Evolutionary conservation across 2,113 vertebrate genomes (phyloP).

Genomic region (Xiphias gladius): DNA sequence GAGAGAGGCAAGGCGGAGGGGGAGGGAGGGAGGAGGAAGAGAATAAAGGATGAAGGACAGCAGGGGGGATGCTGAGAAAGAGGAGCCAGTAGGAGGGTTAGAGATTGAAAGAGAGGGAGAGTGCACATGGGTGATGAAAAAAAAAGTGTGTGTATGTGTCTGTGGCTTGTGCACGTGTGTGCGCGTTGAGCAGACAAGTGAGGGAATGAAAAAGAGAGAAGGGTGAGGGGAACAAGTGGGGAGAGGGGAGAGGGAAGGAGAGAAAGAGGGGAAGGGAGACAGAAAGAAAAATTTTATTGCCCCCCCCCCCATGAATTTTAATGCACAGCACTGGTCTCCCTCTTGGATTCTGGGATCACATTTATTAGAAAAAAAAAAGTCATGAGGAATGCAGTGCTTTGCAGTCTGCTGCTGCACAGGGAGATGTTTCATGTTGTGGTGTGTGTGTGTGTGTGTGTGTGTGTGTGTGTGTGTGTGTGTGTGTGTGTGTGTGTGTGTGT

Average conservation of each 20-base stretch:
- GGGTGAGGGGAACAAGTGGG: constrained; percentile 57
- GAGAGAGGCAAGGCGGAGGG: constrained; percentile 40
- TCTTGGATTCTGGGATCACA: constrained; percentile 80
- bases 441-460: constrained; percentile 41
- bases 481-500: constrained; percentile 24
- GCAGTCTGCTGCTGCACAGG: constrained; percentile 74
- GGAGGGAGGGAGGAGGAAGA: constrained; percentile 68
- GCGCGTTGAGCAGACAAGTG: constrained; percentile 72
- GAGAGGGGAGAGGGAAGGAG: constrained; percentile 52
- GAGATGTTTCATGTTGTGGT: constrained; percentile 68
- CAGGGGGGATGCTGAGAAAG: constrained; percentile 81
- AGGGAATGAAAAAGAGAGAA: constrained; percentile 73
- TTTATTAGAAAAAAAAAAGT: constrained; percentile 81
- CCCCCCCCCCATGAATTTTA: constrained; percentile 84
- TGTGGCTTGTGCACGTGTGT: constrained; percentile 14
- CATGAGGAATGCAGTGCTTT: constrained; percentile 77
- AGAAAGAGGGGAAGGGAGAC: constrained; percentile 42
- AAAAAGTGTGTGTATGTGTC: constrained; percentile 46
- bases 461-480: constrained; percentile 19
- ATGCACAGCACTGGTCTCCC: constrained; percentile 78
- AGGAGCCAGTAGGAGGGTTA: constrained; percentile 77
- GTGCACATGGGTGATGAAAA: constrained; percentile 69
- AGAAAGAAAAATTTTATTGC: constrained; percentile 81
- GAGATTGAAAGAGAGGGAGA: constrained; percentile 73
- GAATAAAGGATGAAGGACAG: constrained; percentile 84